Evolutionary conservation across 2,888 invertebrate genomes (phyloP).

Genomic region (Dastarcus helophoroides): DNA sequence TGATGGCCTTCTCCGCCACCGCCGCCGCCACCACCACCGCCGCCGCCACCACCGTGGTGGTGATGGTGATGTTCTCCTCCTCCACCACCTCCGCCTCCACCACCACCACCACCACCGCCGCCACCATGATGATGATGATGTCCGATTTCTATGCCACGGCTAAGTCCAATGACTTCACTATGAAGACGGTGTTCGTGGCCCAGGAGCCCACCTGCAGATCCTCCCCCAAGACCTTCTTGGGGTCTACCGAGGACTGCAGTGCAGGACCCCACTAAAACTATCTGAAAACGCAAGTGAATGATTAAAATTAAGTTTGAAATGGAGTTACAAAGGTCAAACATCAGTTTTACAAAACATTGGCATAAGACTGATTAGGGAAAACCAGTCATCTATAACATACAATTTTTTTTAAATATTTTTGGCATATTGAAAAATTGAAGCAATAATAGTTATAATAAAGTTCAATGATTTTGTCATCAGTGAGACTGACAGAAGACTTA

Average conservation of each 20-base stretch:
- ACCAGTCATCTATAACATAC: too few species aligned
- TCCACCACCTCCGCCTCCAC: slow-evolving; percentile 8
- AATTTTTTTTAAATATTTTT: too few species aligned
- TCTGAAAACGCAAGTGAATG: slow-evolving; percentile 11
- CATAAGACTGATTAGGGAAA: too few species aligned
- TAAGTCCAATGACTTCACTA: slow-evolving; percentile 20
- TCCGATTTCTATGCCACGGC: slow-evolving; percentile 20
- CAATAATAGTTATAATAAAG: too few species aligned
- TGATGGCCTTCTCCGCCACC: slow-evolving; percentile 11
- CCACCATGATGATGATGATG: slow-evolving; percentile 11
- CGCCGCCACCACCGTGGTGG: slow-evolving; percentile 8
- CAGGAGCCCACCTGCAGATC: slow-evolving; percentile 20
- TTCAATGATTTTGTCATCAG: too few species aligned
- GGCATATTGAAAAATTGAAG: too few species aligned
- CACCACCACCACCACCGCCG: slow-evolving; percentile 11
- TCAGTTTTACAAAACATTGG: too few species aligned
- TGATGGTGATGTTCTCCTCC: slow-evolving; percentile 3
- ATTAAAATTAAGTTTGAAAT: slow-evolving; percentile 3
- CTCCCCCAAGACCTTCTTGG: slow-evolving; percentile 15
- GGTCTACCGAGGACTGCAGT: slow-evolving; percentile 11
- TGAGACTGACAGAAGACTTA: too few species aligned
- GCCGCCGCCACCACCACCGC: slow-evolving; percentile 9
- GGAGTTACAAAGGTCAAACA: too few species aligned
- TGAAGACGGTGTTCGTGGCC: slow-evolving; percentile 17
- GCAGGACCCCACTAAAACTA: slow-evolving; percentile 14